phyloP scores from a whole-genome alignment of 64 coral and sea anemone genomes.

The Montipora foliosa region DNA sequence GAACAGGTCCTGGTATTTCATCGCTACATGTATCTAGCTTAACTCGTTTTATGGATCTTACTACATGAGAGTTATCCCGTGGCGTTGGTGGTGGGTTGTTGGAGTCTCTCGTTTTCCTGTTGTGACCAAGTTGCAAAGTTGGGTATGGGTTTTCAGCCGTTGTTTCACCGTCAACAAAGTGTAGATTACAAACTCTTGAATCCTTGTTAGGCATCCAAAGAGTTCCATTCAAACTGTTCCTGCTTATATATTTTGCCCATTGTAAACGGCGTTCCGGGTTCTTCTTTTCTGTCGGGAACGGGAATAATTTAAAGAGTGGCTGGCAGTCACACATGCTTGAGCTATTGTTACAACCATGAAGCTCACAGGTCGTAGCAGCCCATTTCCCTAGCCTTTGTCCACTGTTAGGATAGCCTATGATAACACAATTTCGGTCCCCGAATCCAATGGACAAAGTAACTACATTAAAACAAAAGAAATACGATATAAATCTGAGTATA shows the following conservation, averaged over 20 bases:
- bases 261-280: conserved; percentile 63
- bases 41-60: conserved; percentile 48
- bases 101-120: conserved; percentile 25
- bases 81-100: conserved; percentile 60
- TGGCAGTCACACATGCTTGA: conserved; percentile 67
- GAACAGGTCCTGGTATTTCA: conserved; percentile 53
- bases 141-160: conserved; percentile 74
- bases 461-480: conserved; percentile 75
- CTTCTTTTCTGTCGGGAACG: conserved; percentile 61
- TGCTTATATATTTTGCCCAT: conserved; percentile 68
- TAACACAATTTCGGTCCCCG: conserved; percentile 74
- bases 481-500: conserved; percentile 44
- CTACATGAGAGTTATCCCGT: conserved; percentile 50
- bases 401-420: conserved; percentile 70
- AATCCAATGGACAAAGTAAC: conserved; percentile 67
- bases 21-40: conserved; percentile 32
- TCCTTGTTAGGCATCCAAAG: conserved; percentile 70
- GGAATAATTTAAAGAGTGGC: conserved; percentile 77
- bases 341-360: conserved; percentile 60
- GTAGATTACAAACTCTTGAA: conserved; percentile 75
- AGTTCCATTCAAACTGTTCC: conserved; percentile 39
- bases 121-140: conserved; percentile 63
- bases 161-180: conserved; percentile 65
- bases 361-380: conserved; percentile 54
- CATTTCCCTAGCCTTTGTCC: conserved; percentile 75